These are phyloP conservation scores for Miltochrista miniata DNA, from an alignment of 2,888 invertebrate species.

Conservation along the genomic window DNA sequence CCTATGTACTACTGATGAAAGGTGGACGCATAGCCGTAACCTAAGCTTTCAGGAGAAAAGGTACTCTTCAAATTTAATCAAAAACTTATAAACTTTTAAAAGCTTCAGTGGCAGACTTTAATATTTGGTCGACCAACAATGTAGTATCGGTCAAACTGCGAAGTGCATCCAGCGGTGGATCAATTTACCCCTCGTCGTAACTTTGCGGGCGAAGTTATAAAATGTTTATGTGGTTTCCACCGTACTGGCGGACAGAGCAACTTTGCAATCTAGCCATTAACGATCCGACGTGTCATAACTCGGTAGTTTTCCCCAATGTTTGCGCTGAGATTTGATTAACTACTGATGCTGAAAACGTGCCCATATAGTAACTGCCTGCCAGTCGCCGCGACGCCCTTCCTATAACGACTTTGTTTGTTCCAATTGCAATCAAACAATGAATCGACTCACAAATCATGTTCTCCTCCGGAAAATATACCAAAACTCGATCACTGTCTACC, in stretches of 20 bases:
- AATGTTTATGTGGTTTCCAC: slow-evolving; percentile 42
- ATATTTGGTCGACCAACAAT: slow-evolving; percentile 46
- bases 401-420: slow-evolving; percentile 10
- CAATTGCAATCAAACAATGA: slow-evolving; percentile 14
- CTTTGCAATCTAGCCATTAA: slow-evolving; percentile 48
- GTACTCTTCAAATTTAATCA: not conserved
- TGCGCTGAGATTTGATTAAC: slow-evolving; percentile 32
- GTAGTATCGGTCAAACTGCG: slow-evolving; percentile 41
- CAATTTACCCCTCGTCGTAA: slow-evolving; percentile 50
- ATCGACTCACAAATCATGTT: slow-evolving; percentile 14
- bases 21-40: no score
- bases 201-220: slow-evolving; percentile 55
- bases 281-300: slow-evolving; percentile 50
- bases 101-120: slow-evolving; percentile 15
- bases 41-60: no score
- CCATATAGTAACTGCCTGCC: slow-evolving; percentile 1
- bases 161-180: slow-evolving; percentile 53
- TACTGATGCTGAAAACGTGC: slow-evolving; percentile 3
- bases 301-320: slow-evolving; percentile 31
- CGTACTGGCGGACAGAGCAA: slow-evolving; percentile 28
- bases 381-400: not conserved
- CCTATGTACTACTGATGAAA: no score
- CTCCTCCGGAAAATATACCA: slow-evolving; percentile 25
- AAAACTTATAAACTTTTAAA: not conserved
- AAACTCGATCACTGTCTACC: slow-evolving; percentile 32